Base-by-base conservation (phyloP, 2,113 vertebrate genomes). In the Mesocricetus auratus region DNA sequence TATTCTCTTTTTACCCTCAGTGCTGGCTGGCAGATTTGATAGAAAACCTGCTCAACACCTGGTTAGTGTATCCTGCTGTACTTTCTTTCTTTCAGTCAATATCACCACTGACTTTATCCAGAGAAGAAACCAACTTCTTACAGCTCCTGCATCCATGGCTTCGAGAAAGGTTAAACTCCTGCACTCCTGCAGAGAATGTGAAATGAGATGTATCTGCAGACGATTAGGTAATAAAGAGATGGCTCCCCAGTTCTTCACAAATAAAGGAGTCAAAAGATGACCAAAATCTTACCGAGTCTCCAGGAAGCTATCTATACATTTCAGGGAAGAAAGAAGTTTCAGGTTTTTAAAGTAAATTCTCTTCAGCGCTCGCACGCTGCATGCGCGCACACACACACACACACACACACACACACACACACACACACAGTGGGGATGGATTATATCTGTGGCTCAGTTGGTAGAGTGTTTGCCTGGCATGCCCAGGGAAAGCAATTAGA, bases 241-340 rank as follows among this genome's bases (percentile, higher is more conserved):
- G 9, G 47, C 11, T 86, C 50, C 42, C 12, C 3, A 7, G 66
- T 36, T 31, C 45, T 92, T 66, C n/a, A 79, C 50, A 86, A n/a
- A 62, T 26, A 29, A n/a, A 26, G 93, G n/a, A 45, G 19, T 60
- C 50, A 81, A 56, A 79, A 85, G 8, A 60, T 69, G 5, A 74
- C 29, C 39, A 64, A 64, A 82, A 47, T 0, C 6, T 31, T 77
- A 24, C 12, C 26, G 73, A 4, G 33, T 86, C 81, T 96, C 93
- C 45, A 91, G 79, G 29, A 81, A 21, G 5, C 21, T 71, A 50
- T 60, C 42, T 78, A 62, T 11, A 85, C 5, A 62, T 68, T 86
- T 95, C 71, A 95, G 90, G 88, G 69, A 85, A 82, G 42, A 69
- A 90, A 68, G 17, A 64, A 79, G 29, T 24, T 45, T 24, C 8